Conservation (phyloP, 2,888 invertebrate species). For the Conistra vaccinii region DNA sequence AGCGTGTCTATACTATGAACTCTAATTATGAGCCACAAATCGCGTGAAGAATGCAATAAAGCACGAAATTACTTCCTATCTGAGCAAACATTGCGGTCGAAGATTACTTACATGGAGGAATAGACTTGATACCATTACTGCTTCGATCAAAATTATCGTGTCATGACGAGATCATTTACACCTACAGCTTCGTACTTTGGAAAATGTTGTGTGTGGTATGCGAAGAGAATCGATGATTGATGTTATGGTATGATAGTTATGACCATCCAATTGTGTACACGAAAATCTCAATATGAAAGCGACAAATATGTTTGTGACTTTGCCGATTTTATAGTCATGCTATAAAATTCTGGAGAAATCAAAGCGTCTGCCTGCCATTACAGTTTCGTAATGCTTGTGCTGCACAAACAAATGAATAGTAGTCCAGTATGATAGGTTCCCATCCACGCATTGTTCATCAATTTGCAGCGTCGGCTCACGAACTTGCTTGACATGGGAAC, state of each 20-base stretch:
- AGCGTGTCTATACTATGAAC: slow-evolving; percentile 82
- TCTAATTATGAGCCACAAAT: slow-evolving; percentile 82
- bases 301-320: slow-evolving; percentile 34
- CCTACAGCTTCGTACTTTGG: slow-evolving; percentile 35
- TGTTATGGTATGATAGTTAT: slow-evolving; percentile 42
- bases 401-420: slow-evolving; percentile 63
- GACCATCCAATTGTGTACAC: slow-evolving; percentile 46
- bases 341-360: slow-evolving; percentile 37
- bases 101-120: slow-evolving; percentile 67
- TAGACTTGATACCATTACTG: slow-evolving; percentile 45
- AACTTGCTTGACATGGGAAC: slow-evolving; percentile 72
- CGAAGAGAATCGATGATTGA: slow-evolving; percentile 59
- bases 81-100: slow-evolving; percentile 73
- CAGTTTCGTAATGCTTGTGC: slow-evolving; percentile 67
- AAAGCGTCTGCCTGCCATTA: slow-evolving; percentile 63
- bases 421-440: slow-evolving; percentile 68
- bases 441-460: slow-evolving; percentile 73
- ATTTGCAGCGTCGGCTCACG: slow-evolving; percentile 70
- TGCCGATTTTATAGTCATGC: slow-evolving; percentile 35
- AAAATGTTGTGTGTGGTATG: slow-evolving; percentile 50
- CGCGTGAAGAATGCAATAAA: slow-evolving; percentile 85
- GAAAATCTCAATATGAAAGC: slow-evolving; percentile 59
- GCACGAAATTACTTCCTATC: slow-evolving; percentile 86
- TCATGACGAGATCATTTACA: slow-evolving; percentile 58
- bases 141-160: slow-evolving; percentile 51